Evolutionary conservation across 2,113 vertebrate genomes (phyloP).

Genomic region (Alexandromys fortis): DNA sequence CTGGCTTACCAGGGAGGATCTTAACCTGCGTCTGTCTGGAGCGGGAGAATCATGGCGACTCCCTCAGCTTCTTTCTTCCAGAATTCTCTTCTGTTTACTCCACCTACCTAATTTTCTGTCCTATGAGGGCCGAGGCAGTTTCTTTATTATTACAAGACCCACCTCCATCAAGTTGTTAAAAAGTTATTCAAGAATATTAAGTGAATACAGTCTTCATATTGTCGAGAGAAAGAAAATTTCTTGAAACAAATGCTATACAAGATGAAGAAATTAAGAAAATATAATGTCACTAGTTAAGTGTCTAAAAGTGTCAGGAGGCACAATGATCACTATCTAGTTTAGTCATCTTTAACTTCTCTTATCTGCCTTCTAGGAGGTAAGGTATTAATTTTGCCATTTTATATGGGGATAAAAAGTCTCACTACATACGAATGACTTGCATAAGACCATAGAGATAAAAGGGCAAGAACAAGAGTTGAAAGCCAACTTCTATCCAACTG

Average conservation of each 20-base stretch:
- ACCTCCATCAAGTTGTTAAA: conserved; percentile 57
- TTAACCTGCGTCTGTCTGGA: too few species aligned
- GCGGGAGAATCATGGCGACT: too few species aligned
- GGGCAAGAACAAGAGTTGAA: neutral
- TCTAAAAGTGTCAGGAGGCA: neutral
- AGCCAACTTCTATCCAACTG: neutral
- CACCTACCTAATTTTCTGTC: too few species aligned
- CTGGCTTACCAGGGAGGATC: too few species aligned
- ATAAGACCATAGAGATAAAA: conserved; percentile 24
- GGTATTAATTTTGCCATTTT: conserved; percentile 18
- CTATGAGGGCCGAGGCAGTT: too few species aligned
- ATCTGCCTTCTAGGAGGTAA: conserved; percentile 15
- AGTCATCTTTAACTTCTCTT: conserved; percentile 21
- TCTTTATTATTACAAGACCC: too few species aligned
- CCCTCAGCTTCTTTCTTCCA: too few species aligned
- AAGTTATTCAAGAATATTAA: conserved; percentile 27
- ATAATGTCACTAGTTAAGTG: neutral
- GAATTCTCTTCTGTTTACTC: too few species aligned
- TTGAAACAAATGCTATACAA: conserved; percentile 19
- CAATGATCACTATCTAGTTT: neutral
- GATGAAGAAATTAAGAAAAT: conserved; percentile 34
- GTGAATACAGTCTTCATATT: neutral
- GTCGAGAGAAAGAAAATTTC: conserved; percentile 30
- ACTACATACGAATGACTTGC: neutral
- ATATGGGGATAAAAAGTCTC: conserved; percentile 23